Evolutionary conservation across 2,113 vertebrate species (phyloP).

Genomic region (Orycteropus afer): DNA sequence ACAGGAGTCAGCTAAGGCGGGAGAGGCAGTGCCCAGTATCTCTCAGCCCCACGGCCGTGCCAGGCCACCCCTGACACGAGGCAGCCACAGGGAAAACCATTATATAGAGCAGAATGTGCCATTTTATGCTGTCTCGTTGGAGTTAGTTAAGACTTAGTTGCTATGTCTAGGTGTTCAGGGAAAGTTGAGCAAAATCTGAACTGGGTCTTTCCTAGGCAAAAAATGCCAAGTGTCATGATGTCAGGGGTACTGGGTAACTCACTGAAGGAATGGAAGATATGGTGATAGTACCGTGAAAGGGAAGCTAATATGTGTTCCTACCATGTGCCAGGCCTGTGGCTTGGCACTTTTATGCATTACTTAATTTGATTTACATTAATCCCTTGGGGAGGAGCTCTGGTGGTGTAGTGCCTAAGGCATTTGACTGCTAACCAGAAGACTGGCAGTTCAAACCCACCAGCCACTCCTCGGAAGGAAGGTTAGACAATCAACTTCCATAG

Average conservation of each 20-base stretch:
- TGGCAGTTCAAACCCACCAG: too few relatives aligned
- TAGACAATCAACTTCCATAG: too few relatives aligned
- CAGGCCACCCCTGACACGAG: conserved; percentile 79
- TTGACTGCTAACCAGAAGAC: too few relatives aligned
- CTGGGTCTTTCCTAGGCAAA: not conserved
- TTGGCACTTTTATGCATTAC: not conserved
- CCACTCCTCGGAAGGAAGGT: too few relatives aligned
- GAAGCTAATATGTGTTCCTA: not conserved
- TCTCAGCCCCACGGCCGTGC: conserved; percentile 64
- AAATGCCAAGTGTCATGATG: not conserved
- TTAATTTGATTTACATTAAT: not conserved
- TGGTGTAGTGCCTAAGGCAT: too few relatives aligned
- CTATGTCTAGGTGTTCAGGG: not conserved
- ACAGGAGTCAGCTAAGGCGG: conserved; percentile 59
- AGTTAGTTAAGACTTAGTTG: not conserved
- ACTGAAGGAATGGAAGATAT: not conserved
- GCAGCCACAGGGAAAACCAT: conserved; percentile 42
- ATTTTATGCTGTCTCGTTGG: not conserved
- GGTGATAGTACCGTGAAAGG: not conserved
- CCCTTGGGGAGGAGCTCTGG: not conserved
- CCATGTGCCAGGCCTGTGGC: not conserved
- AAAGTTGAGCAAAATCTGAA: not conserved
- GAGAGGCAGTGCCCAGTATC: conserved; percentile 49
- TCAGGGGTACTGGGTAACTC: not conserved
- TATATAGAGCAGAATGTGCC: conserved; percentile 41